These are phyloP conservation scores for Melieria picta DNA, from an alignment of 2,888 invertebrate species.

Conservation along the genomic window DNA sequence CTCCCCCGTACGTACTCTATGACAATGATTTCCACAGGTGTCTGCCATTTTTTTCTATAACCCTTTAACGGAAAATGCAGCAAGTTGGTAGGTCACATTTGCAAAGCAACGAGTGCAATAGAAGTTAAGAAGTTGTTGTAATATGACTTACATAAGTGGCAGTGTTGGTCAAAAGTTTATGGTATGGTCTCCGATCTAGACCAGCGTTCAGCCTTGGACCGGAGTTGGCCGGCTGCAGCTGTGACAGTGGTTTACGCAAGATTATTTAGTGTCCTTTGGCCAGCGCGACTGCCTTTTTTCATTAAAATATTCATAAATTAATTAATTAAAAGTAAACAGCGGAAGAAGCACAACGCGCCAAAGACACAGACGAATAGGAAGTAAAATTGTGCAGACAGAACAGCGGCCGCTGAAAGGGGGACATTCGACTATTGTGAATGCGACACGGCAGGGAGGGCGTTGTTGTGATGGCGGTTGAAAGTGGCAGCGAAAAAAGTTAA, in stretches of 20 bases:
- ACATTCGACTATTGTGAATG: slow-evolving; percentile 53
- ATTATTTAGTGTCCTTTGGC: slow-evolving; percentile 19
- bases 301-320: slow-evolving; percentile 56
- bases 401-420: slow-evolving; percentile 10
- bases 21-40: slow-evolving; percentile 13
- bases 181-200: not conserved
- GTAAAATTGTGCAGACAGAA: slow-evolving; percentile 4
- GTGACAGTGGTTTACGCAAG: slow-evolving; percentile 16
- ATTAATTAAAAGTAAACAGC: slow-evolving; percentile 50
- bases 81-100: no score
- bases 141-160: slow-evolving; percentile 41
- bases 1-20: no score
- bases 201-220: no score
- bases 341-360: slow-evolving; percentile 19
- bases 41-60: slow-evolving; percentile 3
- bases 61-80: no score
- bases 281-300: slow-evolving; percentile 45
- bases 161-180: slow-evolving; percentile 31
- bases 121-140: slow-evolving; percentile 17
- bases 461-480: slow-evolving; percentile 22
- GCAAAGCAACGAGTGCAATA: no score
- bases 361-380: slow-evolving; percentile 31
- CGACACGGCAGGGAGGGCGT: slow-evolving; percentile 43
- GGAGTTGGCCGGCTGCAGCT: no score
- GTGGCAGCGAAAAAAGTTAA: slow-evolving; percentile 24